These are phyloP conservation scores for Sebastes goodei DNA, from an alignment of 2,797 vertebrate species.

Conservation along the genomic window DNA sequence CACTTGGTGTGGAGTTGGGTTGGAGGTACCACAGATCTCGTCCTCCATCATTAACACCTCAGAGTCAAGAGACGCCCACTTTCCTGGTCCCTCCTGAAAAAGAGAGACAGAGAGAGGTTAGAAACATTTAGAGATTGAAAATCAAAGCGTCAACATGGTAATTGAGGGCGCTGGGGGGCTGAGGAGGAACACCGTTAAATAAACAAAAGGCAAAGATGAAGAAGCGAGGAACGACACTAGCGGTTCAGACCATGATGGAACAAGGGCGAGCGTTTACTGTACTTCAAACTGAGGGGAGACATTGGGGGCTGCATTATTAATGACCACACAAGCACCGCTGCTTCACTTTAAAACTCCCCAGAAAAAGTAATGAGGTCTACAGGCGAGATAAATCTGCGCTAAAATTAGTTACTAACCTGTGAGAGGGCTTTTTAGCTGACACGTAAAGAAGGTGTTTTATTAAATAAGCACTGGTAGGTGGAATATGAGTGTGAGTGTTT, in stretches of 20 bases:
- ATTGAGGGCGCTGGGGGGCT: background rate
- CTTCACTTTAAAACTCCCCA: background rate
- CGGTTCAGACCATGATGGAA: background rate
- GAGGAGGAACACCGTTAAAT: background rate
- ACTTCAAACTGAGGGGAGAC: background rate
- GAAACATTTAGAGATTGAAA: background rate
- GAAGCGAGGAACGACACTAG: background rate
- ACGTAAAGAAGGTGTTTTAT: background rate
- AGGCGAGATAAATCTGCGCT: background rate
- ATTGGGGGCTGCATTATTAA: constrained; percentile 23
- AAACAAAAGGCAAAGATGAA: background rate
- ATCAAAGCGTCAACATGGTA: background rate
- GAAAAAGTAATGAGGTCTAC: constrained; percentile 7
- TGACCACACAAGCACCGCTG: background rate
- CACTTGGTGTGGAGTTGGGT: constrained; percentile 93
- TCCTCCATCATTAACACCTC: constrained; percentile 95
- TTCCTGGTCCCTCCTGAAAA: constrained; percentile 91
- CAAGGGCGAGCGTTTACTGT: background rate
- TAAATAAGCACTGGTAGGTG: background rate
- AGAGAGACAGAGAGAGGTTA: background rate
- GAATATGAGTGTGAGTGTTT: background rate
- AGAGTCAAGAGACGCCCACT: constrained; percentile 92
- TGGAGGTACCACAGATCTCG: constrained; percentile 94
- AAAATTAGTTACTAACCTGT: background rate
- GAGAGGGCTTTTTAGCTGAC: background rate